Evolutionary conservation across 1,140 invertebrate species (phyloP).

Genomic region (Lucilia sericata): DNA sequence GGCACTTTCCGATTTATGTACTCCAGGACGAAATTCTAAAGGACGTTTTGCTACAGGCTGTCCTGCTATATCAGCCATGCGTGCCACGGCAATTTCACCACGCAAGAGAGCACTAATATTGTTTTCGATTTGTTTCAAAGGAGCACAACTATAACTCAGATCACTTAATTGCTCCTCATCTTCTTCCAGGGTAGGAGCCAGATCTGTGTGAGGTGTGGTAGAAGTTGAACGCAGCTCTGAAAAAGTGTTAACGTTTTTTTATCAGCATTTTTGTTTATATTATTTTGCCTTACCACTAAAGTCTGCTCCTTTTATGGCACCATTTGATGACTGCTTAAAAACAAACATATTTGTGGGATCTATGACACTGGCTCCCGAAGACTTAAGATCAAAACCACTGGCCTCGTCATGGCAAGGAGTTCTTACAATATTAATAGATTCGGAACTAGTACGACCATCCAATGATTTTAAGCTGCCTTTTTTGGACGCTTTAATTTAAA

Average conservation of each 20-base stretch:
- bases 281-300: conserved; percentile 2
- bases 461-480: conserved; percentile 26
- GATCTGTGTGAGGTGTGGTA: conserved; percentile 68
- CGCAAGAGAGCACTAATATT: conserved; percentile 73
- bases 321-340: conserved; percentile 15
- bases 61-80: conserved; percentile 47
- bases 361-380: background rate
- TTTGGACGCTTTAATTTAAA: conserved; percentile 18
- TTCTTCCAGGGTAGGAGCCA: conserved; percentile 73
- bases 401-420: conserved; percentile 20
- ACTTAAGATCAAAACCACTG: background rate
- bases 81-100: conserved; percentile 68
- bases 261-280: background rate
- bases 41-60: conserved; percentile 55
- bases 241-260: background rate
- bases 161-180: conserved; percentile 74
- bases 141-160: conserved; percentile 62
- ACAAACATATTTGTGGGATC: conserved; percentile 21
- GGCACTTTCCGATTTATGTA: conserved; percentile 77
- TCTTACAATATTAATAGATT: conserved; percentile 16
- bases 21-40: conserved; percentile 69
- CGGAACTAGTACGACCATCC: background rate
- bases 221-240: conserved; percentile 56
- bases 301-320: background rate
- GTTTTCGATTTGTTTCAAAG: conserved; percentile 75